Base-by-base conservation (phyloP, 2,888 invertebrate species). In the Tipula vernalis region DNA sequence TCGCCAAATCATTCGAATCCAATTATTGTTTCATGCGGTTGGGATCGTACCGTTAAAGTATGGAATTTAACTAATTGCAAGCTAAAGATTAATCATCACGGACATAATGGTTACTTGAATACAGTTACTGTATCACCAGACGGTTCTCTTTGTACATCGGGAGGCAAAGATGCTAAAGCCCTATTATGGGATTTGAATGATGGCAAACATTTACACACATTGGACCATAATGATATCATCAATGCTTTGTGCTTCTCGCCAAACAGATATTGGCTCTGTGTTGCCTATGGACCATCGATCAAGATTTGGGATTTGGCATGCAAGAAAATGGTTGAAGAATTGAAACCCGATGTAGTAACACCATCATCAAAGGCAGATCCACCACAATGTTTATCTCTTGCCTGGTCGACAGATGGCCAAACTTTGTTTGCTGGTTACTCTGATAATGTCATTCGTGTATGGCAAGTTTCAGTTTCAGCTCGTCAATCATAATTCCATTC, bases 221-320 rank as follows among this genome's bases (percentile, higher is more conserved):
- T 99, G 90, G 98, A 99, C 91, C 99, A 99, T 92, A 98, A 98
- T 92, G 99, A 99, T 91, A 97, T 97, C 92, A 99, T 99, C 93
- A 99, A 98, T 89, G 97, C 99, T 5, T 93, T 99, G 89, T 98
- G 98, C 95, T 99, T 99, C 96, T 98, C 98, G 88, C 99, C 99
- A 88, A 99, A 99, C 93, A 95, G 99, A 91, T 99, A 99, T 91
- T 99, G 99, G 99, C 94, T 99, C 88, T 99, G 99, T 92, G 99
- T 99, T 90, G 99, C 99, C 36, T 99, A 97, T 90, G 99, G 99
- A 89, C 97, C 98, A 88, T 96, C 96, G 89, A 99, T 99, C 92
- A 99, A 98, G 93, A 99, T 99, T 91, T 99, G 99, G 99, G 99
- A 99, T 94, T 94, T 99, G 92, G 99, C 99, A 93, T 98, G 98